A percentile compares a stretch with the other conserved stretches of the same genome.
Conservation (phyloP, 2,888 invertebrate genomes). For the Allygus modestus region DNA sequence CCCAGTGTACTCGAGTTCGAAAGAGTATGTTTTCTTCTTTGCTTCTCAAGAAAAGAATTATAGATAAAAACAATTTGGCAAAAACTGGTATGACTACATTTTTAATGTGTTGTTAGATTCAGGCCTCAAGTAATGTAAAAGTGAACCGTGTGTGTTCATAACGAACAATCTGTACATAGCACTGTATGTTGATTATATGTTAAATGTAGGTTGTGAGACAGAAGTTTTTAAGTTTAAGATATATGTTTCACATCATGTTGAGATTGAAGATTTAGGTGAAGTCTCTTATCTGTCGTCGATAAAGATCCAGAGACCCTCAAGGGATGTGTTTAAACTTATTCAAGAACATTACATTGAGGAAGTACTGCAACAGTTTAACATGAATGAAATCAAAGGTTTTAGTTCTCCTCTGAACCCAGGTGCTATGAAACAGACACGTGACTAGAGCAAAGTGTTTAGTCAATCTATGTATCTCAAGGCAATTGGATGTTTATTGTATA, state of each 20-base stretch:
- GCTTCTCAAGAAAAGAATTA: not conserved
- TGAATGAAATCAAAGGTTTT: not conserved
- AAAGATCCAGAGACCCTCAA: not conserved
- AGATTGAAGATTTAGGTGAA: constrained; percentile 39
- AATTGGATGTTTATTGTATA: not conserved
- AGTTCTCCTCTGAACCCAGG: not conserved
- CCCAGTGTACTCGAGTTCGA: not conserved
- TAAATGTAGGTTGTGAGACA: not conserved
- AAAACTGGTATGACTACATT: constrained; percentile 11
- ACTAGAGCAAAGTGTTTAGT: not conserved
- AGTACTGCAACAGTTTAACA: constrained; percentile 4
- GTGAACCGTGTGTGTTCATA: not conserved
- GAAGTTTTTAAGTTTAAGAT: constrained; percentile 1
- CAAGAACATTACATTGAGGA: constrained; percentile 10
- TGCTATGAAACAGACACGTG: not conserved
- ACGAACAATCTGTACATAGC: not conserved
- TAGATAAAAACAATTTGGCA: not conserved
- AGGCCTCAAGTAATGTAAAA: not conserved
- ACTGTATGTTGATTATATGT: constrained; percentile 27
- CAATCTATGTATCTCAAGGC: not conserved
- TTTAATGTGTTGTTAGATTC: not conserved
- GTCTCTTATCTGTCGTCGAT: too few species aligned
- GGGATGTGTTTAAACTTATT: constrained; percentile 6
- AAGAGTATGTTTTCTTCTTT: not conserved
- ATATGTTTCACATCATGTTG: not conserved